Evolutionary conservation across 2,888 invertebrate species (phyloP).

Genomic region (Gandaritis pyraliata): DNA sequence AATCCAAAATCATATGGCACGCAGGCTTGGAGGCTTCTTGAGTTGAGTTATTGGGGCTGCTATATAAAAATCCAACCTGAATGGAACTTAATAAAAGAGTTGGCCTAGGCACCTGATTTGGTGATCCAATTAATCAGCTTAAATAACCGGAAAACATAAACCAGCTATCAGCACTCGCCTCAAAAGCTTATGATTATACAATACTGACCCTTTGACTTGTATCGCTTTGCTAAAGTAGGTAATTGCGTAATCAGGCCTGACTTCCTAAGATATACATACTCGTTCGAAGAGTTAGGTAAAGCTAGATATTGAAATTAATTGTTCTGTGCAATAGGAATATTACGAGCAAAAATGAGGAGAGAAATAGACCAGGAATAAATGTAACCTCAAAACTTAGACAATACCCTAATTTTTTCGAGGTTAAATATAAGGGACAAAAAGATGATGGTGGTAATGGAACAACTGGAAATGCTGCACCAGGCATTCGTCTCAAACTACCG

Average conservation of each 20-base stretch:
- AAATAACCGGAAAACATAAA: conserved; percentile 13
- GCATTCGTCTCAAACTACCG: too few species aligned
- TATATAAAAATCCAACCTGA: not conserved
- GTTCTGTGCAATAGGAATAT: too few species aligned
- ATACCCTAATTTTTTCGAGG: too few species aligned
- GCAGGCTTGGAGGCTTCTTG: too few species aligned
- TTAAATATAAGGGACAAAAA: too few species aligned
- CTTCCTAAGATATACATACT: conserved; percentile 1
- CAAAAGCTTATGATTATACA: conserved; percentile 23
- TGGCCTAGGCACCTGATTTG: not conserved
- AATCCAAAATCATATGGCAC: too few species aligned
- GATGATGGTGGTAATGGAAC: too few species aligned
- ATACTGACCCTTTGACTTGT: conserved; percentile 23
- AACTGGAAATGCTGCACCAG: too few species aligned
- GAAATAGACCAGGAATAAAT: too few species aligned
- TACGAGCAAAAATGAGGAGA: too few species aligned
- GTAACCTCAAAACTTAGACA: too few species aligned
- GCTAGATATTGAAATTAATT: not conserved
- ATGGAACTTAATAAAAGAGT: not conserved
- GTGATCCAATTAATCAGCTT: conserved; percentile 10
- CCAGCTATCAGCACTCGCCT: conserved; percentile 1
- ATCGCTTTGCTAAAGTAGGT: conserved; percentile 24
- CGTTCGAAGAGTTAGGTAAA: not conserved
- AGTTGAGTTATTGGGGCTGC: too few species aligned
- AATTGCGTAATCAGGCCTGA: conserved; percentile 25